Evolutionary conservation across 2,888 invertebrate species (phyloP), one percentile per base, ranked within the genome.

Genomic region (Cephus sareptanus): DNA sequence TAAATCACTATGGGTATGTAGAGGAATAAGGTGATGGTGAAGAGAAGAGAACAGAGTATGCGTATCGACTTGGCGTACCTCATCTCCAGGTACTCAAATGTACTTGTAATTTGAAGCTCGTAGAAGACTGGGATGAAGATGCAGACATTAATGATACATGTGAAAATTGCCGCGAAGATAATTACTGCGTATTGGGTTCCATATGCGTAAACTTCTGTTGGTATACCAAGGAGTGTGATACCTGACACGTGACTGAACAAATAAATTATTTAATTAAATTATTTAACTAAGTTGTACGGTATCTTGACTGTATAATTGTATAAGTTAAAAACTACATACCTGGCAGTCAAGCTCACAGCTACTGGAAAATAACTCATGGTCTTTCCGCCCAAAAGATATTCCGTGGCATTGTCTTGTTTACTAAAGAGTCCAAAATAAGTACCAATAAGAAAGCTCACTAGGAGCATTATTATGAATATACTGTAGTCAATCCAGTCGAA

Each of bases 121-220:
- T 94, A 95, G 86, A 96, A 96, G 0, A 96, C 95, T 84, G 95
- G 93, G 86, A 95, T 86, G 85, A 92, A 94, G 6, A 93, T 84
- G 80, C 90, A 92, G 30, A 91, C 83, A 9, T 90, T 90, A n/a
- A 90, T 71, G 1, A 86, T 80, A 13, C 87, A 82, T 11, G 83
- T 81, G 11, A 87, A 11, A 0, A 93, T 83, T 74, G 92, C 90
- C 4, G 93, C 90, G 12, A 94, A 76, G 23, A 91, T 85, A 75
- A 92, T 89, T 33, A 92, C 88, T 81, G 92, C 90, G 88, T 95
- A 96, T 83, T 94, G 94, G 0, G 95, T 94, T 6, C 96, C 96
- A 87, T 94, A 94, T 73, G 93, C 92, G 88, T 96, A 96, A 82
- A 96, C 94, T 89, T 96, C 96, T 0, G 96, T 94, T 0, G 96